Conservation (phyloP, 2,113 vertebrate genomes). For the Ammodytes marinus region DNA sequence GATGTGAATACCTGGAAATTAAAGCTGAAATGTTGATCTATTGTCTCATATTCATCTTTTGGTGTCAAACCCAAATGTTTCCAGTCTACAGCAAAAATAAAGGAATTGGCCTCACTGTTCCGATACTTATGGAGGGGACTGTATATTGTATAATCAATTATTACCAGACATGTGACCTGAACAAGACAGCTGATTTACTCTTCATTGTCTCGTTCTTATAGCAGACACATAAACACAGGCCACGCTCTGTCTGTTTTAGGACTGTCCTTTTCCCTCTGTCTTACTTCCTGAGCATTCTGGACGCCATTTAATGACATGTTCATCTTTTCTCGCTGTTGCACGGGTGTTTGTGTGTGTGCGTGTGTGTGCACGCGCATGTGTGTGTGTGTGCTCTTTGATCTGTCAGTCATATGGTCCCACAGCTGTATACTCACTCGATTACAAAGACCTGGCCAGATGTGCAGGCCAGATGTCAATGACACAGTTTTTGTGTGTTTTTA, state of each 20-base stretch:
- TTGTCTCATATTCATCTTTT: too few species aligned
- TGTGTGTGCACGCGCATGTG: not conserved
- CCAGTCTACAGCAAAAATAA: too few species aligned
- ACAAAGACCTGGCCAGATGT: slow-evolving; percentile 79
- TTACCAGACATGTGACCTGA: not conserved
- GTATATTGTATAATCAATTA: too few species aligned
- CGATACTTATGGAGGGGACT: too few species aligned
- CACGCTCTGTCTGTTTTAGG: not conserved
- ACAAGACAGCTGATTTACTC: not conserved
- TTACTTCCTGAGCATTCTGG: slow-evolving; percentile 9
- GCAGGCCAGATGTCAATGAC: slow-evolving; percentile 66
- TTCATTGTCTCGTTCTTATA: not conserved
- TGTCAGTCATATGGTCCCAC: slow-evolving; percentile 65
- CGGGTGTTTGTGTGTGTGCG: slow-evolving; percentile 35
- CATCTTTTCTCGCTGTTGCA: slow-evolving; percentile 46
- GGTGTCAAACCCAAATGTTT: too few species aligned
- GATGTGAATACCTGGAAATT: too few species aligned
- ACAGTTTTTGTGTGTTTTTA: slow-evolving; percentile 25
- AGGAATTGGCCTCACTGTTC: too few species aligned
- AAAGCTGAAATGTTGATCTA: too few species aligned
- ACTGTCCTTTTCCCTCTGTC: slow-evolving; percentile 18
- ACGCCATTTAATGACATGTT: slow-evolving; percentile 55
- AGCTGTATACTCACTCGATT: slow-evolving; percentile 73
- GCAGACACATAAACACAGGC: slow-evolving; percentile 11
- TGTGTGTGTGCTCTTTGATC: slow-evolving; percentile 64